phyloP scores from a whole-genome alignment of 2,797 vertebrate genomes.

The Rhinoraja longicauda region DNA sequence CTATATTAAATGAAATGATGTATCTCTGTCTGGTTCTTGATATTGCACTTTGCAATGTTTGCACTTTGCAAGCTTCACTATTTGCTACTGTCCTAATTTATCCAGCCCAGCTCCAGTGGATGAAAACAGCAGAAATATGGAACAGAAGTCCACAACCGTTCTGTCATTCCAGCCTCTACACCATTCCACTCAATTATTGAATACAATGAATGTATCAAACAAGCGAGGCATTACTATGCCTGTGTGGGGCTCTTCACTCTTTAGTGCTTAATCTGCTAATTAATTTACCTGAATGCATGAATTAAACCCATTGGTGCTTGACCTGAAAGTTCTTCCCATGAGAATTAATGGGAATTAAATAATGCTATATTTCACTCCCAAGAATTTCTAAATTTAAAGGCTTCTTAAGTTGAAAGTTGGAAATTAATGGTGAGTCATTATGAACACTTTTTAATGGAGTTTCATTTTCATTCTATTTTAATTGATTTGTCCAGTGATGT shows the following conservation, averaged over 20 bases:
- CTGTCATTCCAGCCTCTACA: background rate
- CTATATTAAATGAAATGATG: background rate
- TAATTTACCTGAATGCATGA: conserved; percentile 18
- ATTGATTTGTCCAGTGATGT: conserved; percentile 9
- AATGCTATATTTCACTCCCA: background rate
- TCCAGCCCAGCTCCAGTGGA: background rate
- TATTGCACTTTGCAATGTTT: background rate
- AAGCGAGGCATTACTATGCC: background rate
- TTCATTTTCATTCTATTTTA: background rate
- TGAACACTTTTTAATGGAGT: background rate
- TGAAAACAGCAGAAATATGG: background rate
- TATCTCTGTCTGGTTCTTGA: background rate
- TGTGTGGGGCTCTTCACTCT: background rate
- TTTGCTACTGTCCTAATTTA: background rate
- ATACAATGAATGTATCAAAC: background rate
- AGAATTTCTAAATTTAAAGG: conserved; percentile 10
- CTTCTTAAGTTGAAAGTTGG: background rate
- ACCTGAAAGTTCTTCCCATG: background rate
- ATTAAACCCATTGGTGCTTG: background rate
- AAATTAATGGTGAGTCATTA: background rate
- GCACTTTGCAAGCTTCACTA: background rate
- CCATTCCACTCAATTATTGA: background rate
- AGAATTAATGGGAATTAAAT: background rate
- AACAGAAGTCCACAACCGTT: background rate
- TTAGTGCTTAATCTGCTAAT: background rate